These are phyloP conservation scores for Nezara viridula DNA, from an alignment of 2,888 invertebrate genomes.

Conservation along the genomic window DNA sequence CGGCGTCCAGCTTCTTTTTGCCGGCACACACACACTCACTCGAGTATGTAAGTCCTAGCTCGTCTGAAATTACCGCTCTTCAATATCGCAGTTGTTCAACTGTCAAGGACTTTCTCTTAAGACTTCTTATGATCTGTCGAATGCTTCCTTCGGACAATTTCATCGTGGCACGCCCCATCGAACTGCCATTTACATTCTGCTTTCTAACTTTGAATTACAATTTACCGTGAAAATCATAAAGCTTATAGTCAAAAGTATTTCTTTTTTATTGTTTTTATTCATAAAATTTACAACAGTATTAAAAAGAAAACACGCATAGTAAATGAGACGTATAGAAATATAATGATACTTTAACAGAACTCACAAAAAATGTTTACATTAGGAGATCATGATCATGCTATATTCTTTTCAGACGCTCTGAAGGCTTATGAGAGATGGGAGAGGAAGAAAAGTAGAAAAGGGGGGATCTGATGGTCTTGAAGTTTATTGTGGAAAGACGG, in stretches of 20 bases:
- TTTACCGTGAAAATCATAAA: neutral
- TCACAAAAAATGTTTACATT: no score
- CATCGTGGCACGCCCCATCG: neutral
- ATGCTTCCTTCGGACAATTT: neutral
- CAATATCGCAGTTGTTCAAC: neutral
- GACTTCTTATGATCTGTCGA: neutral
- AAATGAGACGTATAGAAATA: no score
- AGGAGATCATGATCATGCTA: no score
- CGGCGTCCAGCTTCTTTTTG: slow-evolving; percentile 33
- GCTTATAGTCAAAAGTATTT: neutral
- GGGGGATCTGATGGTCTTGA: no score
- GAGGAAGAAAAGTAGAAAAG: no score
- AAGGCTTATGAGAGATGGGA: no score
- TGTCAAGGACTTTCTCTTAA: neutral
- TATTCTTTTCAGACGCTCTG: no score
- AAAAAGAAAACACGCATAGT: no score
- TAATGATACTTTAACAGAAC: no score
- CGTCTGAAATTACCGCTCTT: neutral
- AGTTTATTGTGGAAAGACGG: no score
- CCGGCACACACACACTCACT: neutral
- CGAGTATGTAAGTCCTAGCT: neutral
- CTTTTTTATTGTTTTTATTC: no score
- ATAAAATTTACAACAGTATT: no score
- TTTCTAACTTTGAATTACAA: neutral
- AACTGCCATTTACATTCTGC: neutral